These are phyloP conservation scores for Calidris pugnax DNA, from an alignment of 2,113 vertebrate species.

Conservation along the genomic window DNA sequence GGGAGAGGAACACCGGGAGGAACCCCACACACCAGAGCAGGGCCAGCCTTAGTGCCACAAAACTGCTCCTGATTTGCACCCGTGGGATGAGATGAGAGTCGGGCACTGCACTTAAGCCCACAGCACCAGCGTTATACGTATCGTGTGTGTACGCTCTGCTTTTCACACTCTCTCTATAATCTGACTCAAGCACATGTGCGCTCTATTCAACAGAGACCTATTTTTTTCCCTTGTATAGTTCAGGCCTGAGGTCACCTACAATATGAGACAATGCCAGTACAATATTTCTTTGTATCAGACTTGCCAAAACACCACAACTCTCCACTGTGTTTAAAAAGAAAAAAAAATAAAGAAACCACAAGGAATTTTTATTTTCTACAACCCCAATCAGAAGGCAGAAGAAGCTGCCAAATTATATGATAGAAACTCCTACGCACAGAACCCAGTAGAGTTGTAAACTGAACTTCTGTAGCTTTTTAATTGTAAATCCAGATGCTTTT, in stretches of 20 bases:
- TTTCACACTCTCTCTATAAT: constrained; percentile 37
- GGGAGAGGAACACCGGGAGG: neutral
- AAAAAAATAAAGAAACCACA: constrained; percentile 51
- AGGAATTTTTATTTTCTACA: constrained; percentile 78
- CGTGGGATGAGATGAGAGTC: neutral
- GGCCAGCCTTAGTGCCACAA: neutral
- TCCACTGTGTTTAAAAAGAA: constrained; percentile 31
- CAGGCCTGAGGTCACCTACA: constrained; percentile 56
- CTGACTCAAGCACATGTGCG: constrained; percentile 32
- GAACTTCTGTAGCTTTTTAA: constrained; percentile 65
- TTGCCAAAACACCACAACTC: constrained; percentile 60
- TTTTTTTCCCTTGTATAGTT: constrained; percentile 25
- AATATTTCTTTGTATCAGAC: constrained; percentile 53
- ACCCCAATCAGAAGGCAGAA: constrained; percentile 44
- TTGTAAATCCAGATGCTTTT: constrained; percentile 79
- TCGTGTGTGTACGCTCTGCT: neutral
- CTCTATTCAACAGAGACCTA: constrained; percentile 57
- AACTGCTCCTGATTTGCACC: neutral
- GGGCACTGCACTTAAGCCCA: neutral
- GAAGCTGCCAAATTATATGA: constrained; percentile 63
- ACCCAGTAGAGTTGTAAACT: constrained; percentile 60
- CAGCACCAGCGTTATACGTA: neutral
- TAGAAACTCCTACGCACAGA: constrained; percentile 60
- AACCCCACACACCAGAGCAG: neutral
- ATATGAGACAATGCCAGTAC: constrained; percentile 53